Percentiles rank a stretch among this genome's conserved stretches.
Conservation (phyloP, 2,113 vertebrate genomes). For the Podarcis cretensis region DNA sequence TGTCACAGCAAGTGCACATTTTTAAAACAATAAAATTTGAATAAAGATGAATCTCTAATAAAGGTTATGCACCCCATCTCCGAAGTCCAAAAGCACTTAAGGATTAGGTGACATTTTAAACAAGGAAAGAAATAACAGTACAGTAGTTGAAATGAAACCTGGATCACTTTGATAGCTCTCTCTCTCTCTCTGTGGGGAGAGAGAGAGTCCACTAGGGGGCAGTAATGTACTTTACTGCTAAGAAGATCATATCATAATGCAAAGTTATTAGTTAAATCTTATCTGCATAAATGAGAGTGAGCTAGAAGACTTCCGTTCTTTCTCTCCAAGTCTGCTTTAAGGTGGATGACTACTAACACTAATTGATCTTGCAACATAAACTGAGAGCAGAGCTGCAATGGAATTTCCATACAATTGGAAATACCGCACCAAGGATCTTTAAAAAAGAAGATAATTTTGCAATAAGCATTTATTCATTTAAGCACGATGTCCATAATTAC, state of each 20-base stretch:
- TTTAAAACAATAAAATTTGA: not conserved
- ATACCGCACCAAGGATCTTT: not conserved
- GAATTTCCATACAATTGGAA: not conserved
- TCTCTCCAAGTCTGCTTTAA: slow-evolving; percentile 40
- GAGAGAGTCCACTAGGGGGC: slow-evolving; percentile 67
- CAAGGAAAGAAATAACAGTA: not conserved
- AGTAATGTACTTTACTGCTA: slow-evolving; percentile 44
- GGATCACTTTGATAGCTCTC: not conserved
- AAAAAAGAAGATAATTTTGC: not conserved
- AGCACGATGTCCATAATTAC: not conserved
- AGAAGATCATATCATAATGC: slow-evolving; percentile 37
- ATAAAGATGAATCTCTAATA: not conserved
- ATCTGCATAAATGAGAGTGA: slow-evolving; percentile 47
- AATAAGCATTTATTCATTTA: not conserved
- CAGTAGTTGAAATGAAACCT: accelerated
- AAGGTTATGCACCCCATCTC: not conserved
- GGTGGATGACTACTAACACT: not conserved
- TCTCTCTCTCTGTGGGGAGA: too few species aligned
- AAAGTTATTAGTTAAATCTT: slow-evolving; percentile 40
- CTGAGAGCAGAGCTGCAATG: not conserved
- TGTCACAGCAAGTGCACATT: not conserved
- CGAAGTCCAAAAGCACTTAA: not conserved
- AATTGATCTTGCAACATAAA: too few species aligned
- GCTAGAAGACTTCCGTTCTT: slow-evolving; percentile 45
- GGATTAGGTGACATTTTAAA: not conserved